Conservation (phyloP, 2,797 vertebrate genomes). For the Enteromius mattozi region DNA sequence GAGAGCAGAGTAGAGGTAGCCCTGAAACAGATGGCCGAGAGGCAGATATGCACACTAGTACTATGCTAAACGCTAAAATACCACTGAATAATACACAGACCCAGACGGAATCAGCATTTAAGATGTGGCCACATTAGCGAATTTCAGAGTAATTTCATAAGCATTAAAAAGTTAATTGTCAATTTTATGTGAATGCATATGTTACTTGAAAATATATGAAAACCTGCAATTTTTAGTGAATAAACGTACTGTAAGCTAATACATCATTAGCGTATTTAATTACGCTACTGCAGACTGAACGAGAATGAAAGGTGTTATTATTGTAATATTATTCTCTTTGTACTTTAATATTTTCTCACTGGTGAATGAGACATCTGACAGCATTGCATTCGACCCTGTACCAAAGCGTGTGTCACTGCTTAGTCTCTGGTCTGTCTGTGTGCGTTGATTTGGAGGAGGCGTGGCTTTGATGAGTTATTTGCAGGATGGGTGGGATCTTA, state of each 20-base stretch:
- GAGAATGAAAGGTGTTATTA: too few relatives aligned
- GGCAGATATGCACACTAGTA: conserved; percentile 65
- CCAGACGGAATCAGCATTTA: neutral
- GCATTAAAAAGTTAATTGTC: neutral
- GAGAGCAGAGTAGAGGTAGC: conserved; percentile 83
- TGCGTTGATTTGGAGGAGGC: neutral
- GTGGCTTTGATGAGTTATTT: neutral
- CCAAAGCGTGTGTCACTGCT: neutral
- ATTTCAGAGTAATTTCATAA: neutral
- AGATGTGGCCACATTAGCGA: neutral
- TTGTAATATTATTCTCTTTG: too few relatives aligned
- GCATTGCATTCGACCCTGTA: neutral
- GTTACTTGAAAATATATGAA: neutral
- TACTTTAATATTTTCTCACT: too few relatives aligned
- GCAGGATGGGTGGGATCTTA: neutral
- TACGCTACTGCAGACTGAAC: neutral
- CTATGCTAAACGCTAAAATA: conserved; percentile 82
- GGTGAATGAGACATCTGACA: neutral
- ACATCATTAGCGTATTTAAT: neutral
- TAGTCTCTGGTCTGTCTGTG: too few relatives aligned
- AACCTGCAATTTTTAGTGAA: neutral
- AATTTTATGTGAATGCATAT: neutral
- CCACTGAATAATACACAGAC: conserved; percentile 74
- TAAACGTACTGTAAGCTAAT: neutral
- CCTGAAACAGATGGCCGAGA: conserved; percentile 59